Base-by-base conservation (phyloP, 1,140 invertebrate genomes). In the Drosophila sucinea region DNA sequence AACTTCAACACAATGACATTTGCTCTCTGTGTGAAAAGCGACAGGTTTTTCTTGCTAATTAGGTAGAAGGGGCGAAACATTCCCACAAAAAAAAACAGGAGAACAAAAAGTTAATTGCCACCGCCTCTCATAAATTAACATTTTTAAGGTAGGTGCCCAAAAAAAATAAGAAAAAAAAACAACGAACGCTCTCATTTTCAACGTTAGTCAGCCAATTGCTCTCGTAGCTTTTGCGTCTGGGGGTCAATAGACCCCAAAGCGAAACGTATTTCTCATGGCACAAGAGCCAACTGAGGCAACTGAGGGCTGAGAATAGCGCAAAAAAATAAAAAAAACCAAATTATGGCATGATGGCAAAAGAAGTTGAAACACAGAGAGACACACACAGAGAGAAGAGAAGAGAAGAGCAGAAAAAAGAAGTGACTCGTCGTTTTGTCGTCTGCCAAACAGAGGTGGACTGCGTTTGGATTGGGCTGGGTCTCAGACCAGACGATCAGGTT, bases 161-260 rank as follows among this genome's bases (percentile, higher is more conserved):
- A 41, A n/a, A 68, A 47, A 66, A 17, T 17, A 17, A 17, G 17
- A 17, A 44, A 51, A 51, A 51, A 44, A 35, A 41, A 51, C 8
- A 51, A 51, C 8, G 60, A 70, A 71, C 69, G 71, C 75, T 81
- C 71, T 65, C 40, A 71, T 56, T 81, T 79, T 79, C 58, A 68
- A 44, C 57, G 33, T 69, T 58, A 70, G 60, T 41, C 62, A 73
- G 61, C 33, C 60, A 44, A 57, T 25, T n/a, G 47, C 23, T 56
- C 62, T 25, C 6, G 8, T 11, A 38, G 23, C 56, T 7, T 41
- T 56, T 40, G 57, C 72, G 41, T 51, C 61, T 72, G 27, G 51
- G 51, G 81, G 80, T 83, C 81, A 79, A 89, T 87, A 83, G 73
- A 77, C 84, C 56, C 62, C 58, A 68, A 47, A 44, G 73, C 62